A percentile compares a stretch with the other conserved stretches of the same genome.
phyloP scores from a whole-genome alignment of 2,113 vertebrate genomes.

The Thamnaconus septentrionalis region DNA sequence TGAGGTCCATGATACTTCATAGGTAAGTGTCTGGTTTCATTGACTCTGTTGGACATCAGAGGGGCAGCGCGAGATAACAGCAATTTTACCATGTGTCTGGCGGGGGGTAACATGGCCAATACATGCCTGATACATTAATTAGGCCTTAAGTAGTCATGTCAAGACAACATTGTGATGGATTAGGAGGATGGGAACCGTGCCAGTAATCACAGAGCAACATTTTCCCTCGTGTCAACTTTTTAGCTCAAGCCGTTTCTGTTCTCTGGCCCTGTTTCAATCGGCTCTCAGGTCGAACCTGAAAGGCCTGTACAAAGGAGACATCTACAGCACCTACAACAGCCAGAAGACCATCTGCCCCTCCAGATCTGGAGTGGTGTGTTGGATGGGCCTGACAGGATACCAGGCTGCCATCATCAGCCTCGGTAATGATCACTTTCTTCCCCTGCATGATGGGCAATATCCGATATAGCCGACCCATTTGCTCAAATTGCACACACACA shows the following conservation, averaged over 20 bases:
- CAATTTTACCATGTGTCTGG: too few species aligned
- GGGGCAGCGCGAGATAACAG: too few species aligned
- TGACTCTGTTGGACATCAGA: too few species aligned
- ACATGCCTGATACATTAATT: too few species aligned
- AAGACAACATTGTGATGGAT: too few species aligned
- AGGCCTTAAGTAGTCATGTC: too few species aligned
- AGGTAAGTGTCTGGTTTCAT: constrained; percentile 69
- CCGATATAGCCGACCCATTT: background rate
- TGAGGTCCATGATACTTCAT: constrained; percentile 81
- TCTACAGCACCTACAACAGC: constrained; percentile 73
- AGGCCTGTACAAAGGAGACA: constrained; percentile 78
- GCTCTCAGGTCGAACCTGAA: constrained; percentile 78
- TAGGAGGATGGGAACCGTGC: too few species aligned
- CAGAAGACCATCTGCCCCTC: constrained; percentile 71
- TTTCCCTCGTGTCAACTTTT: too few species aligned
- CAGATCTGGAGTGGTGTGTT: constrained; percentile 77
- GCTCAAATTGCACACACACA: background rate
- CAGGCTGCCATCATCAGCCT: constrained; percentile 84
- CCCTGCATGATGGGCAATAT: too few species aligned
- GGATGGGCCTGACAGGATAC: constrained; percentile 85
- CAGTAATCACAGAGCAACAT: too few species aligned
- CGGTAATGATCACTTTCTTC: constrained; percentile 69
- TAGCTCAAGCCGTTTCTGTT: too few species aligned
- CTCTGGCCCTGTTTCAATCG: background rate
- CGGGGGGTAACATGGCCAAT: too few species aligned